phyloP scores from a whole-genome alignment of 2,113 vertebrate species.

The Psilopsiagon aurifrons region DNA sequence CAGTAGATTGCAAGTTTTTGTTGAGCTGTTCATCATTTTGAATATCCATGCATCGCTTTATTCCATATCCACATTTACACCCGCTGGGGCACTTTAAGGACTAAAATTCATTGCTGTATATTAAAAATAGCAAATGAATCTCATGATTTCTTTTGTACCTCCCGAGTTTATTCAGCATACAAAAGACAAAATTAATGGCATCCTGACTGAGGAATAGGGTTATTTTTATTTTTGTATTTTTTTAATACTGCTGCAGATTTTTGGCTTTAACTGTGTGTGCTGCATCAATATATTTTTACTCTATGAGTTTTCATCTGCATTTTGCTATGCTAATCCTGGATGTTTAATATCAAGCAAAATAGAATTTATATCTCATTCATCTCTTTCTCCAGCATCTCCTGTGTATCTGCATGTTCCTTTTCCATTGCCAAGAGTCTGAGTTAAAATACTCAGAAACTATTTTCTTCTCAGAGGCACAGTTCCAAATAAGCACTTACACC shows the following conservation, averaged over 20 bases:
- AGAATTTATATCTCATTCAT: constrained; percentile 50
- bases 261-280: not conserved
- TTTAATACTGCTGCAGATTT: not conserved
- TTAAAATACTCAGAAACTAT: not conserved
- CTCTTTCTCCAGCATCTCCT: not conserved
- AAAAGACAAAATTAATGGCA: constrained; percentile 56
- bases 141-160: constrained; percentile 66
- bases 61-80: constrained; percentile 36
- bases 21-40: constrained; percentile 57
- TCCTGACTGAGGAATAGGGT: not conserved
- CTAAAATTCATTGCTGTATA: constrained; percentile 55
- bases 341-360: constrained; percentile 42
- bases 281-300: not conserved
- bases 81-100: constrained; percentile 47
- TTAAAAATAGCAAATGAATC: constrained; percentile 70
- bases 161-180: constrained; percentile 36
- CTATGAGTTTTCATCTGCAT: not conserved
- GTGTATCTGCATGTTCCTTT: not conserved
- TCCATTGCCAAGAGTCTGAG: not conserved
- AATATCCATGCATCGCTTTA: constrained; percentile 55
- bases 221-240: constrained; percentile 24
- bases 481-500: not conserved
- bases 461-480: not conserved
- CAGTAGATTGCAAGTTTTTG: constrained; percentile 49
- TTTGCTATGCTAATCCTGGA: constrained; percentile 22